phyloP scores from a whole-genome alignment of 2,113 vertebrate genomes.

The Tylochromis polylepis region DNA sequence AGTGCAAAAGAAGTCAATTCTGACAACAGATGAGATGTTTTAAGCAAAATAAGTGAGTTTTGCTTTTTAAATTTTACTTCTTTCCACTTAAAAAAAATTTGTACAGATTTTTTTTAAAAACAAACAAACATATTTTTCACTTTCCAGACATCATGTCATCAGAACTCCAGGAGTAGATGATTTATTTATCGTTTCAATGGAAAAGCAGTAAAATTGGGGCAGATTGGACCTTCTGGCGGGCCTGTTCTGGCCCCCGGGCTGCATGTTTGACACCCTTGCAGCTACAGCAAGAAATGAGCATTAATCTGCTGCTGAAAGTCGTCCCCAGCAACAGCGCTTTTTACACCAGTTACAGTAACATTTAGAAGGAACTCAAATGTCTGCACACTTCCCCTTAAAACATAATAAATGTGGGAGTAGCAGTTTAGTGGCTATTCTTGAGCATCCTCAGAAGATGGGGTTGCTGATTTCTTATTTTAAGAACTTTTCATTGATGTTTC shows the following conservation, averaged over 20 bases:
- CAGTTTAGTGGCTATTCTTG: background rate
- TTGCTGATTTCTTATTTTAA: background rate
- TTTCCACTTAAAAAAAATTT: background rate
- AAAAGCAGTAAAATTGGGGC: background rate
- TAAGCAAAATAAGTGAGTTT: background rate
- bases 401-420: background rate
- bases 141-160: background rate
- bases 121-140: background rate
- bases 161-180: background rate
- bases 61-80: background rate
- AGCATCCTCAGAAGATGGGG: background rate
- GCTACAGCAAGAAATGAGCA: background rate
- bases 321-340: background rate
- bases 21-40: background rate
- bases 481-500: background rate
- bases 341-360: background rate
- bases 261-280: background rate
- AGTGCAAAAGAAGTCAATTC: background rate
- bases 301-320: background rate
- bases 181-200: background rate
- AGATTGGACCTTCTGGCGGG: background rate
- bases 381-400: background rate
- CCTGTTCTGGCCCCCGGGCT: background rate
- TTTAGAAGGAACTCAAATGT: background rate
- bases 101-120: background rate